A percentile compares a stretch with the other conserved stretches of the same genome.
These are phyloP conservation scores for Neopelma chrysocephalum DNA, from an alignment of 2,797 vertebrate species.

Conservation along the genomic window DNA sequence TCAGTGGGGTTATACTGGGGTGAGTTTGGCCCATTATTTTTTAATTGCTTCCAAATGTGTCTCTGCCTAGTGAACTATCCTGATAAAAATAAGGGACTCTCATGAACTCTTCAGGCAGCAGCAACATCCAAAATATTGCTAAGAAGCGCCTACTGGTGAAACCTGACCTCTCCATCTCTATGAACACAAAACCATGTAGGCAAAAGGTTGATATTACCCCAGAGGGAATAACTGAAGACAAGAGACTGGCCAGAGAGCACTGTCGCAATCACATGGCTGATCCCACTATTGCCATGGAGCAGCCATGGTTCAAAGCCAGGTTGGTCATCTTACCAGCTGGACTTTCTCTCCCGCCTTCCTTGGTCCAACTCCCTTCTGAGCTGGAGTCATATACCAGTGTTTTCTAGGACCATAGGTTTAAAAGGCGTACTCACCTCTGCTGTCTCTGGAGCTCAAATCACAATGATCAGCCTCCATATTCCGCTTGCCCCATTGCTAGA, in stretches of 20 bases:
- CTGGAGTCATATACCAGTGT: neutral
- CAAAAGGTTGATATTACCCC: neutral
- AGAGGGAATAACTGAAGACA: neutral
- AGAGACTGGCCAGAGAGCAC: neutral
- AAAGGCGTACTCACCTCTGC: neutral
- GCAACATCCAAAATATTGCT: neutral
- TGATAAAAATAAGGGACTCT: neutral
- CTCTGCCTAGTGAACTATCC: neutral
- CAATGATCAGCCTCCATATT: neutral
- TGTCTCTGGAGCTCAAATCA: neutral
- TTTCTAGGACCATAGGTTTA: neutral
- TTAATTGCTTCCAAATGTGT: slow-evolving; percentile 40
- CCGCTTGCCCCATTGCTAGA: fast-evolving
- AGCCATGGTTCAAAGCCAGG: neutral
- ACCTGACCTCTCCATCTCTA: neutral
- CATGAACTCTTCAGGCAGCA: neutral
- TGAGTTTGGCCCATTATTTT: slow-evolving; percentile 44
- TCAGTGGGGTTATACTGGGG: slow-evolving; percentile 7
- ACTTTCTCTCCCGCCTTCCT: neutral
- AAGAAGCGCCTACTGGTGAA: neutral
- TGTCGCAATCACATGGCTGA: fast-evolving
- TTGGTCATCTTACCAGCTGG: neutral
- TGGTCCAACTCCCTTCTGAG: neutral
- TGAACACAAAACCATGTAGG: neutral
- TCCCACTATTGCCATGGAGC: neutral